Evolutionary conservation across 2,113 vertebrate genomes (phyloP), one percentile per base, ranked within the genome.

Genomic region (Aldabrachelys gigantea): DNA sequence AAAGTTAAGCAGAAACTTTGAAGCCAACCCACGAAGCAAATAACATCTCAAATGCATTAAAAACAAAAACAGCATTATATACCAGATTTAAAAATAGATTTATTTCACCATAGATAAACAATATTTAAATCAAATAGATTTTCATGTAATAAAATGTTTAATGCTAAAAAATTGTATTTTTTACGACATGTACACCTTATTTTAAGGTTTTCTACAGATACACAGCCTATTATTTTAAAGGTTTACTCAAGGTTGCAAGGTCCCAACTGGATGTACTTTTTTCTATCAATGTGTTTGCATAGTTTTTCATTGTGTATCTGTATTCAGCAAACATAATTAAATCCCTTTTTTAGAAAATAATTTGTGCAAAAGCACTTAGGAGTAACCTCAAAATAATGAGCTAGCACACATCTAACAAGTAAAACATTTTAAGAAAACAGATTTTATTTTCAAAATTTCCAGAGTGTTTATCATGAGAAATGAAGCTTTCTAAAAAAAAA

Each of bases 361-460:
- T 44, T 25, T 16, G 75, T 78, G 41, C 38, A 47, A 5, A 76
- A 47, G 25, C 6, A 47, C 21, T 65, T 83, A 24, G 4, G 94
- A 96, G 65, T 62, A 72, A 72, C n/a, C n/a, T 72, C 65, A 72
- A 22, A 72, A 72, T 38, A 72, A 62, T 78, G 4, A 94, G 35
- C 82, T 1, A 19, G 1, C 44, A 78, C 11, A 90, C 16, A 47
- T 3, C 38, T 22, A 76, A 76, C 11, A 12, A 89, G n/a, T 38
- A 72, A 72, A 38, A 92, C 38, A 1, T 5, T 44, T 4, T 59
- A 96, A 53, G 72, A 95, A 97, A 94, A 92, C 29, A 91, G 19
- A 13, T 50, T 95, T 95, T 89, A 93, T 91, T 95, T 88, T 88
- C 78, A 87, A 78, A 69, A 22, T 85, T 56, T 89, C 54, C 41